A percentile compares a stretch with the other conserved stretches of the same genome.
These are phyloP conservation scores for Alethe diademata DNA, from an alignment of 2,113 vertebrate species.

Conservation along the genomic window DNA sequence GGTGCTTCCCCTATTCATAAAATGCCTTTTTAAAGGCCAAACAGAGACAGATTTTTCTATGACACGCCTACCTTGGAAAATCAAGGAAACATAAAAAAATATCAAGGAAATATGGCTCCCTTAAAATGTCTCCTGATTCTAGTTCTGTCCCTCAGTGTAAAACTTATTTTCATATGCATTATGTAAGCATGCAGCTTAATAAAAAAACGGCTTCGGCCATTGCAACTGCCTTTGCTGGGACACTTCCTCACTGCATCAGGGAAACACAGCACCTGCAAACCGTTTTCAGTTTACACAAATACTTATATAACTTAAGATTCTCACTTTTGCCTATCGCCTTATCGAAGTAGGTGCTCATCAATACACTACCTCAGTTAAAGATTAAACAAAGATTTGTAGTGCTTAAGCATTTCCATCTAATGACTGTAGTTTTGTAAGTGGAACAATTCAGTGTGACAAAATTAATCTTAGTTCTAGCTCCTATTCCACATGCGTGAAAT, in stretches of 20 bases:
- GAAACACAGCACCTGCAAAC: background rate
- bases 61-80: background rate
- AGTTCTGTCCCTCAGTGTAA: background rate
- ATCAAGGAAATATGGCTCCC: background rate
- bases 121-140: background rate
- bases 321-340: background rate
- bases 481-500: rapidly evolving
- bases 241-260: background rate
- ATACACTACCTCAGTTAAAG: background rate
- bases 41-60: background rate
- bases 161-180: background rate
- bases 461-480: background rate
- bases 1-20: background rate
- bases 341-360: background rate
- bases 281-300: background rate
- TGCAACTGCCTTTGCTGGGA: background rate
- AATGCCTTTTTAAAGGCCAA: background rate
- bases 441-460: background rate
- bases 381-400: background rate
- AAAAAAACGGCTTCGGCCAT: background rate
- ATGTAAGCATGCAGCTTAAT: background rate
- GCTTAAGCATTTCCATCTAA: background rate
- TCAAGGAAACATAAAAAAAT: background rate
- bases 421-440: background rate
- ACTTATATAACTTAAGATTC: background rate